Evolutionary conservation across 2,797 vertebrate genomes (phyloP).

Genomic region (Sphaeramia orbicularis): DNA sequence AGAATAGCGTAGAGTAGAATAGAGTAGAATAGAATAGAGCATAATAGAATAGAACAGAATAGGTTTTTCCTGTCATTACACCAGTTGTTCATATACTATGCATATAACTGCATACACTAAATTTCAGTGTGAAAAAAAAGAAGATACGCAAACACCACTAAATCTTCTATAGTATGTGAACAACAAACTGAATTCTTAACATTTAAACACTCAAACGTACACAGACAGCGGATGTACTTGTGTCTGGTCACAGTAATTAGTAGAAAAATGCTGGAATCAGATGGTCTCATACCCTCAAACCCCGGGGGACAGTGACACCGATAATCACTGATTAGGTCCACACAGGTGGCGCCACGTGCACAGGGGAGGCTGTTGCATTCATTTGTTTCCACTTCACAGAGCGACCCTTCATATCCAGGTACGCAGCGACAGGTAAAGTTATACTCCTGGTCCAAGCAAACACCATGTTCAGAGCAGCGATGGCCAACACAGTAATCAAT

Average conservation of each 20-base stretch:
- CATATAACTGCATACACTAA: too few species aligned
- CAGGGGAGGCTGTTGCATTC: conserved; percentile 85
- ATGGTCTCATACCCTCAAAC: conserved; percentile 85
- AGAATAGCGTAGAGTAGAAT: too few species aligned
- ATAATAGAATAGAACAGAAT: too few species aligned
- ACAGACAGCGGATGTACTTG: conserved; percentile 5
- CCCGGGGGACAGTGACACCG: conserved; percentile 82
- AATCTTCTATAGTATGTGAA: too few species aligned
- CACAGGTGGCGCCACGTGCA: conserved; percentile 81
- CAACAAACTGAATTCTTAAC: background rate
- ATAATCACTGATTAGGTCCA: conserved; percentile 83
- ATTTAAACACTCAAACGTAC: conserved; percentile 6
- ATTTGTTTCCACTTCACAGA: conserved; percentile 86
- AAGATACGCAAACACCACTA: too few species aligned
- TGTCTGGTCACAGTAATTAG: conserved; percentile 16
- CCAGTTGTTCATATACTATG: too few species aligned
- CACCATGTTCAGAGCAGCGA: conserved; percentile 80
- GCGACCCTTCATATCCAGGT: conserved; percentile 84
- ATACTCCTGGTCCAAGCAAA: conserved; percentile 79
- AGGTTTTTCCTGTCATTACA: too few species aligned
- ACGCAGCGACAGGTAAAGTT: conserved; percentile 86
- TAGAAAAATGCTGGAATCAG: conserved; percentile 57
- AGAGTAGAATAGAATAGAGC: too few species aligned
- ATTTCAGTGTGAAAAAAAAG: too few species aligned
- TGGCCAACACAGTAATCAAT: conserved; percentile 83